Conservation (phyloP, 2,888 invertebrate species). For the Netelia melanura region DNA sequence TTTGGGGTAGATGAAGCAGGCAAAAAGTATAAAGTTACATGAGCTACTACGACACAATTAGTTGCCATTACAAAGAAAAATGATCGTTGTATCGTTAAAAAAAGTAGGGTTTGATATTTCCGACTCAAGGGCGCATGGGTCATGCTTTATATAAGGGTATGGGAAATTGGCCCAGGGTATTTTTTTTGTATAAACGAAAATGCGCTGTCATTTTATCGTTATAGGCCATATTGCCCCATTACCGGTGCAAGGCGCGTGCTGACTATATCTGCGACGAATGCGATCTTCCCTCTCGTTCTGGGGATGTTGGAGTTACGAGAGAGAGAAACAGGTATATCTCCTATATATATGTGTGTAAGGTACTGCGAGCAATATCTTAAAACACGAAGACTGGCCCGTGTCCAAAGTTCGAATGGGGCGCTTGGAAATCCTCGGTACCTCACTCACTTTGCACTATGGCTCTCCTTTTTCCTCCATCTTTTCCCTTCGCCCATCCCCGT, state of each 20-base stretch:
- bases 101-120: too few relatives aligned
- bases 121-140: too few relatives aligned
- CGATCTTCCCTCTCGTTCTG: constrained; percentile 35
- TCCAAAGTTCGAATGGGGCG: constrained; percentile 75
- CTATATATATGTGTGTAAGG: constrained; percentile 41
- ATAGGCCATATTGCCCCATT: not conserved
- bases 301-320: not conserved
- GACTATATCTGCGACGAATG: constrained; percentile 12
- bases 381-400: constrained; percentile 80
- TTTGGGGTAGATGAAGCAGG: too few relatives aligned
- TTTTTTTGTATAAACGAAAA: too few relatives aligned
- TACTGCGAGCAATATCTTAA: constrained; percentile 82
- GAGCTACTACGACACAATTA: too few relatives aligned
- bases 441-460: constrained; percentile 55
- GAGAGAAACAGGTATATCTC: not conserved
- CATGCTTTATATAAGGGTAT: too few relatives aligned
- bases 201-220: not conserved
- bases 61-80: too few relatives aligned
- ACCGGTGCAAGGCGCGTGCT: not conserved
- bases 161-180: too few relatives aligned
- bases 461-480: constrained; percentile 32
- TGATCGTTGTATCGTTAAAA: too few relatives aligned
- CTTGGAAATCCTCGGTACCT: constrained; percentile 53
- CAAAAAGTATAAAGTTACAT: too few relatives aligned
- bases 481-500: constrained; percentile 20